Evolutionary conservation across 2,113 vertebrate species (phyloP).

Genomic region (Trematomus loennbergii): DNA sequence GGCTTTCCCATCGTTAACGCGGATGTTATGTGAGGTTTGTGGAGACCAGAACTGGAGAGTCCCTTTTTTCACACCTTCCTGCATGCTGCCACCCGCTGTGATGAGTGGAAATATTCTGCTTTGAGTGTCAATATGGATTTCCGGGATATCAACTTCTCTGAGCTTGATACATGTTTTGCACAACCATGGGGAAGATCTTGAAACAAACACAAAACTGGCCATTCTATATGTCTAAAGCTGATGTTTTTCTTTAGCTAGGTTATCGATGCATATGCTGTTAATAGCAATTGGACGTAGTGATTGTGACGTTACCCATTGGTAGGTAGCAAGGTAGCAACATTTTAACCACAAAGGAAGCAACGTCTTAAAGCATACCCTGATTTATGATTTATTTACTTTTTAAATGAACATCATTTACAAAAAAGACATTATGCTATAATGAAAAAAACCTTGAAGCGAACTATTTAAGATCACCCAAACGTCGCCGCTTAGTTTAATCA

Average conservation of each 20-base stretch:
- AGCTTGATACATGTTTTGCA: neutral
- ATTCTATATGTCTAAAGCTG: neutral
- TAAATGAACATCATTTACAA: too few species aligned
- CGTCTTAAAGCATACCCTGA: too few species aligned
- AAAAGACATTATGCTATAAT: too few species aligned
- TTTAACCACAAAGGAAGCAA: too few species aligned
- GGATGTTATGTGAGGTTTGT: conserved; percentile 27
- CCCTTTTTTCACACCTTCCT: conserved; percentile 25
- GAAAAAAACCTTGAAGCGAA: too few species aligned
- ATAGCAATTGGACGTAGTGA: too few species aligned
- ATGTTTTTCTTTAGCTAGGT: neutral
- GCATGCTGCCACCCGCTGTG: neutral
- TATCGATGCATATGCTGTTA: neutral
- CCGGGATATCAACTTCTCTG: neutral
- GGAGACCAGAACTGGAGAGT: conserved; percentile 4
- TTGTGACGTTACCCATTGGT: too few species aligned
- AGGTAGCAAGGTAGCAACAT: too few species aligned
- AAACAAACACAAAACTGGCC: neutral
- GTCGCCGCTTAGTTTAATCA: too few species aligned
- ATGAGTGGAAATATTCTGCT: neutral
- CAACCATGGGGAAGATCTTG: neutral
- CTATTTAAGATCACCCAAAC: too few species aligned
- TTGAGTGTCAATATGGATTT: too few species aligned
- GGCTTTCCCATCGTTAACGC: conserved; percentile 12
- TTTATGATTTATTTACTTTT: too few species aligned